Percentiles rank a stretch among this genome's conserved stretches.
Evolutionary conservation across 37 sponge, comb jelly and placozoan species (phyloP).

Genomic region (Agelas oroides): DNA sequence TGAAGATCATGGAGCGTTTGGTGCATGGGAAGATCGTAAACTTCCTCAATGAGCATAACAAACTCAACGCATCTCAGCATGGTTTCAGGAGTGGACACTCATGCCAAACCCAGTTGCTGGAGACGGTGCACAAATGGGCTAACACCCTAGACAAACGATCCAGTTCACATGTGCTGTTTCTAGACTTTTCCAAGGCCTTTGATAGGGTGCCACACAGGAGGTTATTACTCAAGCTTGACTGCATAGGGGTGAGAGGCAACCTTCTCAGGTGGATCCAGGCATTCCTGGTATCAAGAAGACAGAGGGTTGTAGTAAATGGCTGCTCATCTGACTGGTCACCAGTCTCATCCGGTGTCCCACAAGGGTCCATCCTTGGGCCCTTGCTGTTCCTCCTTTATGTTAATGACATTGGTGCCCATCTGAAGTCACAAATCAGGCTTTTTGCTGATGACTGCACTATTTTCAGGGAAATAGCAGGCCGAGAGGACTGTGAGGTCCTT

Average conservation of each 20-base stretch:
- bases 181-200: constrained; percentile 52
- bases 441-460: constrained; percentile 51
- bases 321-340: not conserved
- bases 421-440: not conserved
- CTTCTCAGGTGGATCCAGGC: constrained; percentile 1
- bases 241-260: constrained; percentile 11
- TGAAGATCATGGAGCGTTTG: constrained; percentile 21
- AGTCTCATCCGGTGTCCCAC: constrained; percentile 31
- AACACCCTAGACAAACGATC: not conserved
- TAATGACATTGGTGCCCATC: constrained; percentile 23
- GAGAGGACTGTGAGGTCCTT: not conserved
- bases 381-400: constrained; percentile 41
- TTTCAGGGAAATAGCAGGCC: not conserved
- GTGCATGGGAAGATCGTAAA: not conserved
- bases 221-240: constrained; percentile 26
- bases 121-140: constrained; percentile 41
- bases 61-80: constrained; percentile 18
- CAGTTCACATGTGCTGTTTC: constrained; percentile 25
- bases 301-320: not conserved
- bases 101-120: constrained; percentile 45
- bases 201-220: constrained; percentile 36
- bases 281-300: not conserved
- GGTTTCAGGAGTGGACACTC: constrained; percentile 31
- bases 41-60: constrained; percentile 6
- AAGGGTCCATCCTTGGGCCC: constrained; percentile 46